Percentiles rank a stretch among this genome's conserved stretches.
Evolutionary conservation across 2,113 vertebrate species (phyloP).

Genomic region (Anguilla japonica): DNA sequence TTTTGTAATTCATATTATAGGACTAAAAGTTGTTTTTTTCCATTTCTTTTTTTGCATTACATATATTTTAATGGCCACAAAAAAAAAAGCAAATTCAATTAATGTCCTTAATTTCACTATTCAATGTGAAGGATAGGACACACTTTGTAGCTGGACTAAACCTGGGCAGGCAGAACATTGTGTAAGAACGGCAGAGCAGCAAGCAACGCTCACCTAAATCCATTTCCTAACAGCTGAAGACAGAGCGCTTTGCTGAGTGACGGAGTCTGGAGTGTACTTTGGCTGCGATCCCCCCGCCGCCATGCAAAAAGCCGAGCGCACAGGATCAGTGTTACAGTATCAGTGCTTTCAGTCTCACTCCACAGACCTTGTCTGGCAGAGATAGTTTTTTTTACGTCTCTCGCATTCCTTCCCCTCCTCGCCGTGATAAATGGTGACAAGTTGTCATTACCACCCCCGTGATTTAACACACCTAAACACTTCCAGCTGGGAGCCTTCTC

Average conservation of each 20-base stretch:
- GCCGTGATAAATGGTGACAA: slow-evolving; percentile 52
- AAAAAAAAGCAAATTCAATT: not conserved
- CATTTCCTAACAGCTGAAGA: not conserved
- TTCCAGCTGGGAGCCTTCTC: slow-evolving; percentile 51
- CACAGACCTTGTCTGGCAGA: not conserved
- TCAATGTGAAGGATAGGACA: not conserved
- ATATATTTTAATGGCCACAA: not conserved
- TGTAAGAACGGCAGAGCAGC: not conserved
- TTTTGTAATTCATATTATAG: not conserved
- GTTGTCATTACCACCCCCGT: slow-evolving; percentile 33
- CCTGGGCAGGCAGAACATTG: not conserved
- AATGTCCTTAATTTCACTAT: not conserved
- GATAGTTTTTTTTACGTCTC: slow-evolving; percentile 40
- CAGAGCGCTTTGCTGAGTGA: not conserved
- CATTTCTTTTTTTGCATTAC: not conserved
- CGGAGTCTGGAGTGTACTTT: not conserved
- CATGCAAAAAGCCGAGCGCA: not conserved
- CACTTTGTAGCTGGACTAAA: not conserved
- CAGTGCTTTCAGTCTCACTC: not conserved
- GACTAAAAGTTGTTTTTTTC: no score
- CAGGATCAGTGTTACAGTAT: not conserved
- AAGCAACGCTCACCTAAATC: not conserved
- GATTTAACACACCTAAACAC: slow-evolving; percentile 55
- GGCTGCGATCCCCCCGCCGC: not conserved
- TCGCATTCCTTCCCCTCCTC: slow-evolving; percentile 31